Conservation (phyloP, 1,140 invertebrate genomes). For the Trichonephila clavata region DNA sequence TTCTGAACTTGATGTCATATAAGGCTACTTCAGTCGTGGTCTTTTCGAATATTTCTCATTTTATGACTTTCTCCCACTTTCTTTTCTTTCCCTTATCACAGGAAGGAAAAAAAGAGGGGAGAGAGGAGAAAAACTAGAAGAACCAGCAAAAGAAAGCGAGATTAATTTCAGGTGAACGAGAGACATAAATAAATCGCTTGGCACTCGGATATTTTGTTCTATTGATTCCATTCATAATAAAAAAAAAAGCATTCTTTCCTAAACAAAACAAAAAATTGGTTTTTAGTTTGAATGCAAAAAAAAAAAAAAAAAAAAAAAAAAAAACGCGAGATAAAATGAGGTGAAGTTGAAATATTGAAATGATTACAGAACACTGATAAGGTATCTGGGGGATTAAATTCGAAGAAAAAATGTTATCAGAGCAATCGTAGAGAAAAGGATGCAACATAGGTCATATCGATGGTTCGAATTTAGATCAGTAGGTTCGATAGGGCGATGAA, state of each 20-base stretch:
- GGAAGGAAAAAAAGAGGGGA: not conserved
- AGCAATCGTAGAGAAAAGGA: not conserved
- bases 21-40: not conserved
- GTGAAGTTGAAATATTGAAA: not conserved
- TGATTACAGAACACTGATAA: not conserved
- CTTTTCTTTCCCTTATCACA: not conserved
- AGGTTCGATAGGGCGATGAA: not conserved
- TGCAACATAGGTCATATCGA: not conserved
- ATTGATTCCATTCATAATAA: no score
- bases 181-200: no score
- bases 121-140: not conserved
- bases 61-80: not conserved
- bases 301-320: no score
- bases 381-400: not conserved
- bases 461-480: constrained; percentile 8
- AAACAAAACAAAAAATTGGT: no score
- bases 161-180: not conserved
- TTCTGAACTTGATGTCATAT: not conserved
- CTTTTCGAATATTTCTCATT: not conserved
- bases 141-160: not conserved
- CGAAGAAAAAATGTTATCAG: not conserved
- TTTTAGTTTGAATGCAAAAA: no score
- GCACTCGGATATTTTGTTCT: no score
- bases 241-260: no score
- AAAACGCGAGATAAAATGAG: not conserved